phyloP scores from a whole-genome alignment of 2,797 vertebrate species.

The Todus mexicanus region DNA sequence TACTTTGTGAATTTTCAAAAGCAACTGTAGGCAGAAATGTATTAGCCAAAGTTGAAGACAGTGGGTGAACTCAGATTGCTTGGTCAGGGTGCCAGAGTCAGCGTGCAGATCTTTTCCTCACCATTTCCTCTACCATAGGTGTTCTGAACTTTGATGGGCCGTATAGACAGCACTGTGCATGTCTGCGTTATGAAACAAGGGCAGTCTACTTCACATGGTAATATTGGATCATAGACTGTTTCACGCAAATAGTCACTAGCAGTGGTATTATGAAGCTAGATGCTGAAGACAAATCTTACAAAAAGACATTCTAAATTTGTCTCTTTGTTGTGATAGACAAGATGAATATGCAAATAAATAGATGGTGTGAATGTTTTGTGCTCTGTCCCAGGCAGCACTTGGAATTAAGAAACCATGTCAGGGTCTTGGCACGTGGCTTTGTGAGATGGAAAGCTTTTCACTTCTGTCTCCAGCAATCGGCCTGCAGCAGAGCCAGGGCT shows the following conservation, averaged over 20 bases:
- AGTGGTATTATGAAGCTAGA: not conserved
- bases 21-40: not conserved
- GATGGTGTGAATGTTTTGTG: conserved; percentile 10
- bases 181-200: not conserved
- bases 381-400: not conserved
- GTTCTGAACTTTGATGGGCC: not conserved
- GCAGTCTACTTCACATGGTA: not conserved
- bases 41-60: not conserved
- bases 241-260: not conserved
- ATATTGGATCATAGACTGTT: not conserved
- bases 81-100: fast-evolving
- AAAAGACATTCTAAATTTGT: conserved; percentile 17
- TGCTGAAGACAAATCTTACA: not conserved
- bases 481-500: not conserved
- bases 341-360: conserved; percentile 21
- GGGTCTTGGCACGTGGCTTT: not conserved
- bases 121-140: not conserved
- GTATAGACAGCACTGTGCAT: fast-evolving
- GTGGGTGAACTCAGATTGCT: not conserved
- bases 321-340: conserved; percentile 14
- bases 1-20: not conserved
- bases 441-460: not conserved
- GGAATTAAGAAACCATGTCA: not conserved
- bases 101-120: not conserved
- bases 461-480: not conserved